phyloP scores from a whole-genome alignment of 1,140 invertebrate species.

The Orius insidiosus region DNA sequence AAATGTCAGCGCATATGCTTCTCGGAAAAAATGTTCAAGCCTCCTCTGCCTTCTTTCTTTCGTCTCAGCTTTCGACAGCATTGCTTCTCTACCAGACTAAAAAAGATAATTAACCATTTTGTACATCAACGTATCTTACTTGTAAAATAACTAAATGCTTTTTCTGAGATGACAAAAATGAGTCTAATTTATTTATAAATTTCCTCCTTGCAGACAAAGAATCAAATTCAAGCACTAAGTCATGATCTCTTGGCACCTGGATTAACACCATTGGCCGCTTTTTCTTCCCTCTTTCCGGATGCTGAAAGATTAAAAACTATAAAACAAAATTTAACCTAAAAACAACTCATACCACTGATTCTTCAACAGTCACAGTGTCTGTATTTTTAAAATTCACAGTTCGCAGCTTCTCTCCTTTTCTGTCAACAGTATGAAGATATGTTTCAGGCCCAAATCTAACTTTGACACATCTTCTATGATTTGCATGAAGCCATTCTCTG shows the following conservation, averaged over 20 bases:
- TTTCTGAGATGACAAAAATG: slow-evolving; percentile 64
- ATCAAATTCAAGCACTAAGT: slow-evolving; percentile 88
- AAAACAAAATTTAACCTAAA: neutral
- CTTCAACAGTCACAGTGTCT: slow-evolving; percentile 62
- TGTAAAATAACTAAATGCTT: slow-evolving; percentile 57
- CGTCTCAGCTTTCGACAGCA: slow-evolving; percentile 87
- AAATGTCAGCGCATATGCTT: slow-evolving; percentile 90
- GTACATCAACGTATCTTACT: slow-evolving; percentile 23
- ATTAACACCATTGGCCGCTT: slow-evolving; percentile 68
- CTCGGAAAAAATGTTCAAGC: slow-evolving; percentile 94
- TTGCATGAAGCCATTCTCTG: slow-evolving; percentile 86
- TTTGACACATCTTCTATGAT: slow-evolving; percentile 77
- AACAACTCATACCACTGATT: slow-evolving; percentile 38
- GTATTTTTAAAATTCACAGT: slow-evolving; percentile 58
- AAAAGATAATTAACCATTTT: slow-evolving; percentile 9
- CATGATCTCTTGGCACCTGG: slow-evolving; percentile 80
- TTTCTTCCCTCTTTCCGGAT: slow-evolving; percentile 44
- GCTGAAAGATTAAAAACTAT: slow-evolving; percentile 7
- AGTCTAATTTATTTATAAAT: slow-evolving; percentile 78
- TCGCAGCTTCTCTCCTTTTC: slow-evolving; percentile 75
- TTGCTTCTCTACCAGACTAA: slow-evolving; percentile 54
- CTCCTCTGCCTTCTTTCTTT: slow-evolving; percentile 84
- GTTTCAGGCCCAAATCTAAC: slow-evolving; percentile 74
- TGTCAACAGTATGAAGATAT: slow-evolving; percentile 64
- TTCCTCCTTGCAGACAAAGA: slow-evolving; percentile 61